Base-by-base conservation (phyloP, 2,113 vertebrate genomes). In the Pica pica region DNA sequence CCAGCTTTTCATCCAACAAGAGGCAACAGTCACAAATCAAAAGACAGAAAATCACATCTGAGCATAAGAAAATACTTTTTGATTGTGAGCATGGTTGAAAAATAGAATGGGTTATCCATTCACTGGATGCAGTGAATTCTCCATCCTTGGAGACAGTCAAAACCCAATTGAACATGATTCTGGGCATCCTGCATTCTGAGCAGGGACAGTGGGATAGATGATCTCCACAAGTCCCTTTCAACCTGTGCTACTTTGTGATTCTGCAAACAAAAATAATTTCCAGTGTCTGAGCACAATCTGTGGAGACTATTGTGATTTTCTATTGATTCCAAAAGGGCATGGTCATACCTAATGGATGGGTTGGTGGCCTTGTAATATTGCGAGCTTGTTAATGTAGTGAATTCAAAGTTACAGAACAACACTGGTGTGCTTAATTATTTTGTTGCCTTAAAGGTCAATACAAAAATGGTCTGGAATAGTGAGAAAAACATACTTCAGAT, bases 381-480 rank as follows among this genome's bases (percentile, higher is more conserved):
- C 11, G 30, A 41, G 15, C 44, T 60, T 68, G 14, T 60, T 93
- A 84, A 82, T 73, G 33, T 41, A 79, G 33, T 73, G 74, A 87
- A 93, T 84, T 93, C 57, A 65, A 91, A 94, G 60, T 71, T 82
- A 68, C 60, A 84, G 74, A 82, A 49, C 39, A 86, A 50, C 35
- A 79, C 41, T 30, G 26, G 5, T 86, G 68, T 37, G 37, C 10
- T 86, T 96, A 86, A 90, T 90, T 87, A 80, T 74, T 79, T 69
- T 87, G 39, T 77, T 94, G 28, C 52, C 85, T 92, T 90, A 93
- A 95, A 92, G 83, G 79, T 94, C 87, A 94, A 64, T 23, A n/a
- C 10, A 93, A 88, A 96, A 90, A 75, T n/a, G 11, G 17, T 56
- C 68, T 81, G 50, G 77, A 89, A 94, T 44, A 22, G 18, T 80